Evolutionary conservation across 30 jellyfish, hydroid and myxozoan genomes (phyloP), one percentile per base, ranked within the genome.

Genomic region (Turritopsis rubra): DNA sequence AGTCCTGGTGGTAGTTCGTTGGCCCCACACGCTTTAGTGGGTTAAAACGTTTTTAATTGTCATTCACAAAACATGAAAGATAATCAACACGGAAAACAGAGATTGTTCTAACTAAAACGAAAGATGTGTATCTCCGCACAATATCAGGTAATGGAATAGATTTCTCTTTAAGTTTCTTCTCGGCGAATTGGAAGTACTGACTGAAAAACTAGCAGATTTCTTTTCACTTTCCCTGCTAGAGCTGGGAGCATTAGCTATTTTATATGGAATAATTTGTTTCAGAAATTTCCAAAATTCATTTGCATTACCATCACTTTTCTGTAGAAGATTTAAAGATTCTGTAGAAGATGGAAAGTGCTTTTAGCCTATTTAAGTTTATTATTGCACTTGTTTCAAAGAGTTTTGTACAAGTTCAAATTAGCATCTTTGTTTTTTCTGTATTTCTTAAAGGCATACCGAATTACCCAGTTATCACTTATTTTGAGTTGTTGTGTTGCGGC

Each of bases 141-240:
- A 54, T 16, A n/a, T 54, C n/a, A 54, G 72, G 18, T 54, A 54
- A 54, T 54, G 72, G 72, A 54, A 54, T 54, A 54, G 72, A 54
- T 54, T 54, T 54, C 72, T 54, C 72, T 54, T 54, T 54, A 54
- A 54, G 72, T 54, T 54, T 54, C 72, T 18, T 54, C 72, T 16
- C 72, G 18, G 72, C 72, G 72, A 54, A 54, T 54, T 54, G 72
- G 72, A 54, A 54, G 72, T 54, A 54, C 72, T 54, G 18, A 54
- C 72, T 54, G 72, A 54, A 54, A 54, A 54, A 54, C 72, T 54
- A 54, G 72, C 72, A 54, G 72, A 54, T 54, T 54, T 54, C 72
- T 54, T 54, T 18, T 54, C 72, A 16, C 72, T 54, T 54, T 54
- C 72, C 72, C n/a, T 54, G 72, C n/a, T n/a, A 54, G 72, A 54